A percentile compares a stretch with the other conserved stretches of the same genome.
These are phyloP conservation scores for Atractosteus spatula DNA, from an alignment of 2,113 vertebrate genomes.

Conservation along the genomic window DNA sequence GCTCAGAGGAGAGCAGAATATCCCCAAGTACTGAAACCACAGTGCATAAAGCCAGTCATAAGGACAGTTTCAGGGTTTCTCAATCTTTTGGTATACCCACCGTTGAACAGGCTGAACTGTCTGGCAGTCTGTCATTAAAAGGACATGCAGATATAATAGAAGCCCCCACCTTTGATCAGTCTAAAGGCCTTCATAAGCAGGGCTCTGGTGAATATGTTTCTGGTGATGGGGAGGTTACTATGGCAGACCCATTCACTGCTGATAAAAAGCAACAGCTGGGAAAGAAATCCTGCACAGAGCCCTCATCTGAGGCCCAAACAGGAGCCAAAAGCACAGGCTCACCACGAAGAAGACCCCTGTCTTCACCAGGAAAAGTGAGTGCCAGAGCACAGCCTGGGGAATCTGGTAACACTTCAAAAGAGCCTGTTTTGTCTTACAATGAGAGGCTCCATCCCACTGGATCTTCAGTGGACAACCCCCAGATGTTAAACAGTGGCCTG, in stretches of 20 bases:
- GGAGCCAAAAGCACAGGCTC: constrained; percentile 52
- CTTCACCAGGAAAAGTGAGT: constrained; percentile 39
- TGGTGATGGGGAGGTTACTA: too few relatives aligned
- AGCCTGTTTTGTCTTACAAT: constrained; percentile 24
- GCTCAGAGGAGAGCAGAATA: background rate
- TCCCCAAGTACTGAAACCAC: constrained; percentile 9
- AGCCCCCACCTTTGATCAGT: constrained; percentile 31
- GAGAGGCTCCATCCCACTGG: constrained; percentile 31
- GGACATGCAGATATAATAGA: background rate
- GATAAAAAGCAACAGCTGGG: constrained; percentile 40
- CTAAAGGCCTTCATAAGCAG: constrained; percentile 45
- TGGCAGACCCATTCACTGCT: too few relatives aligned
- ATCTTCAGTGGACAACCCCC: constrained; percentile 44
- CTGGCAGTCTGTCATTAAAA: constrained; percentile 23
- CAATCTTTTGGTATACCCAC: constrained; percentile 15
- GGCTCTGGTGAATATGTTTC: constrained; percentile 21
- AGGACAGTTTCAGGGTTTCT: constrained; percentile 51
- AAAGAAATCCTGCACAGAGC: constrained; percentile 62
- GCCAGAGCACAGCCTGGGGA: constrained; percentile 25
- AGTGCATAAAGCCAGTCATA: constrained; percentile 25
- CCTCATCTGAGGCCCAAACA: constrained; percentile 41
- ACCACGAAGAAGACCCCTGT: constrained; percentile 51
- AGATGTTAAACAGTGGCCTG: constrained; percentile 54
- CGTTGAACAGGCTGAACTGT: constrained; percentile 39
- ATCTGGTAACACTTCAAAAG: constrained; percentile 39